These are phyloP conservation scores for Mugil cephalus DNA, from an alignment of 2,113 vertebrate genomes.

Conservation along the genomic window DNA sequence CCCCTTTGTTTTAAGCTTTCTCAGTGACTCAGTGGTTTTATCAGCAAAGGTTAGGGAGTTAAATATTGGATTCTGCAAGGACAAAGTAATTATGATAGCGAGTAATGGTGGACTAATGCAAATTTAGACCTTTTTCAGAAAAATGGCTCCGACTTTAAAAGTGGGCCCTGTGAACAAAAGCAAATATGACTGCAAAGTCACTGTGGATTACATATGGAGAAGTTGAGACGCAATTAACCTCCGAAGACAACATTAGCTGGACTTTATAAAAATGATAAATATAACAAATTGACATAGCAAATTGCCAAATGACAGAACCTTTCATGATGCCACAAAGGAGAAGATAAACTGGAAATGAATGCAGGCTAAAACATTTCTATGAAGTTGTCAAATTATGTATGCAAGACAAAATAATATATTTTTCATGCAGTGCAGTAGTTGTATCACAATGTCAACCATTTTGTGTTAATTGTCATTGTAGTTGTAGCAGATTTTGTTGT, in stretches of 20 bases:
- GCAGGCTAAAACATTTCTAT: background rate
- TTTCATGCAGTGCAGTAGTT: background rate
- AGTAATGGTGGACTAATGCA: slow-evolving; percentile 52
- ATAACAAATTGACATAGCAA: slow-evolving; percentile 11
- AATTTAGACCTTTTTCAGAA: slow-evolving; percentile 47
- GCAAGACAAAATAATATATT: background rate
- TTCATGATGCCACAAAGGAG: slow-evolving; percentile 1
- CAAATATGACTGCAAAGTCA: slow-evolving; percentile 56
- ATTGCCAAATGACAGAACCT: slow-evolving; percentile 6
- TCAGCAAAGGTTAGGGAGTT: slow-evolving; percentile 58
- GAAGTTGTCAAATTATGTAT: background rate
- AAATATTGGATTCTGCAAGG: slow-evolving; percentile 49
- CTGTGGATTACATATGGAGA: slow-evolving; percentile 56
- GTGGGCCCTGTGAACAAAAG: slow-evolving; percentile 40
- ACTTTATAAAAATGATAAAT: slow-evolving; percentile 38
- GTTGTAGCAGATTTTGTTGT: slow-evolving; percentile 45
- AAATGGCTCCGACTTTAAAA: slow-evolving; percentile 51
- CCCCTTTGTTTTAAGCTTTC: slow-evolving; percentile 55
- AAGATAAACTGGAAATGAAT: background rate
- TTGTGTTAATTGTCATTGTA: slow-evolving; percentile 33
- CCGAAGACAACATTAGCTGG: slow-evolving; percentile 25
- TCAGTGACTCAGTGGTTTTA: slow-evolving; percentile 35
- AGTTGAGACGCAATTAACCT: slow-evolving; percentile 76
- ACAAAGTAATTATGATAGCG: slow-evolving; percentile 68
- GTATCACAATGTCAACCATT: slow-evolving; percentile 22